These are phyloP conservation scores for Morone chrysops DNA, from an alignment of 2,113 vertebrate species.

Conservation along the genomic window DNA sequence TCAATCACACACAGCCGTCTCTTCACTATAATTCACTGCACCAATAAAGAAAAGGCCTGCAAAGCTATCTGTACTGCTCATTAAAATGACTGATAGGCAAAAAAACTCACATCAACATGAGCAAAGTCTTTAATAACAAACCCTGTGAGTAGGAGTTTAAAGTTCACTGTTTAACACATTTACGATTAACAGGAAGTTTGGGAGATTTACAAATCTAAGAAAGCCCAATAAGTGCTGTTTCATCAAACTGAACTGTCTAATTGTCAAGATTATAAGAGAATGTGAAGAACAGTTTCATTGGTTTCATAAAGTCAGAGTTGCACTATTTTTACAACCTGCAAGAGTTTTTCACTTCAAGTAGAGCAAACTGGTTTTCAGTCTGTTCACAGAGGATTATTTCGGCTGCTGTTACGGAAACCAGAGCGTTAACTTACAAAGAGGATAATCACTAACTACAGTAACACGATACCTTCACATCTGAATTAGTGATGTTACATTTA, in stretches of 20 bases:
- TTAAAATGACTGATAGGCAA: not conserved
- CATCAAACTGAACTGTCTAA: not conserved
- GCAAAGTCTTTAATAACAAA: not conserved
- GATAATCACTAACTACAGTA: not conserved
- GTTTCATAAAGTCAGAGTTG: not conserved
- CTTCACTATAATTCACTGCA: not conserved
- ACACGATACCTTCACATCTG: not conserved
- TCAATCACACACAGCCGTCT: not conserved
- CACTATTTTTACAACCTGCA: too few species aligned
- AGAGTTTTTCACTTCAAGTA: too few species aligned
- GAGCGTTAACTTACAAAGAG: not conserved
- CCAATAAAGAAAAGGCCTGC: not conserved
- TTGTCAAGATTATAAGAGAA: not conserved
- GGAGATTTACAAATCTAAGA: not conserved
- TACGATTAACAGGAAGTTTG: not conserved
- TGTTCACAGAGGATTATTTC: not conserved
- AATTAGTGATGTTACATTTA: not conserved
- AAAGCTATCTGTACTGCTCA: slow-evolving; percentile 5
- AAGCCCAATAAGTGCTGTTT: not conserved
- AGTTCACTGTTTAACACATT: not conserved
- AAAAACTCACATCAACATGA: not conserved
- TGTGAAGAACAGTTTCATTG: not conserved
- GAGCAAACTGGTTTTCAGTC: not conserved
- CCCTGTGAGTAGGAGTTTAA: not conserved
- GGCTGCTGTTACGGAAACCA: not conserved